Percentiles rank a stretch among this genome's conserved stretches.
Evolutionary conservation across 2,113 vertebrate genomes (phyloP).

Genomic region (Platichthys flesus): DNA sequence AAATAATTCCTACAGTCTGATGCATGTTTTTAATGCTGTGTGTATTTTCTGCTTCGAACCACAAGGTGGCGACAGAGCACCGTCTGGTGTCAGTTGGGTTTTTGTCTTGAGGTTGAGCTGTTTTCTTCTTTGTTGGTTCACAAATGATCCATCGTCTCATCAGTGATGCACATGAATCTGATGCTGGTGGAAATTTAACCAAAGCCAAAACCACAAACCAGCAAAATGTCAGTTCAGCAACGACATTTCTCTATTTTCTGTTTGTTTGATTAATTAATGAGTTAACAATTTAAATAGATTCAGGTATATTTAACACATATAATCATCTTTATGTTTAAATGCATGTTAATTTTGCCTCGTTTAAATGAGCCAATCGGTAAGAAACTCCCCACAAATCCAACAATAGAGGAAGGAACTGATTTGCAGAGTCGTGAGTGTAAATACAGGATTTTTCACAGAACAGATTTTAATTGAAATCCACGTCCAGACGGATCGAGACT

Average conservation of each 20-base stretch:
- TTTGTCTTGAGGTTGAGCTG: neutral
- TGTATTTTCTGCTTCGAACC: conserved; percentile 32
- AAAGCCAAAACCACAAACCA: neutral
- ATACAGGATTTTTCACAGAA: neutral
- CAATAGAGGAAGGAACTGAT: neutral
- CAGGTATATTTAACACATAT: no score
- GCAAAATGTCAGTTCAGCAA: neutral
- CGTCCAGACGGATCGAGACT: neutral
- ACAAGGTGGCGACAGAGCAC: conserved; percentile 58
- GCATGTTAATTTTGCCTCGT: neutral
- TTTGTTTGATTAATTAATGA: neutral
- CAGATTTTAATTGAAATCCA: neutral
- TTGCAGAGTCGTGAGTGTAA: neutral
- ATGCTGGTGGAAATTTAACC: neutral
- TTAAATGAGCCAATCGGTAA: no score
- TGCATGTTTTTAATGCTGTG: no score
- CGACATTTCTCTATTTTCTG: neutral
- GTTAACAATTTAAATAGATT: no score
- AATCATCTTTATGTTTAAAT: no score
- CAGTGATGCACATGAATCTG: neutral
- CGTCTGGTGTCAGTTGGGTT: neutral
- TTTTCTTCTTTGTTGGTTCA: neutral
- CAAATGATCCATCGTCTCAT: neutral
- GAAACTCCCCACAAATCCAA: no score
- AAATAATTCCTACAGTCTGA: no score